Conservation (phyloP, 2,888 invertebrate genomes). For the Hypolimnas misippus region DNA sequence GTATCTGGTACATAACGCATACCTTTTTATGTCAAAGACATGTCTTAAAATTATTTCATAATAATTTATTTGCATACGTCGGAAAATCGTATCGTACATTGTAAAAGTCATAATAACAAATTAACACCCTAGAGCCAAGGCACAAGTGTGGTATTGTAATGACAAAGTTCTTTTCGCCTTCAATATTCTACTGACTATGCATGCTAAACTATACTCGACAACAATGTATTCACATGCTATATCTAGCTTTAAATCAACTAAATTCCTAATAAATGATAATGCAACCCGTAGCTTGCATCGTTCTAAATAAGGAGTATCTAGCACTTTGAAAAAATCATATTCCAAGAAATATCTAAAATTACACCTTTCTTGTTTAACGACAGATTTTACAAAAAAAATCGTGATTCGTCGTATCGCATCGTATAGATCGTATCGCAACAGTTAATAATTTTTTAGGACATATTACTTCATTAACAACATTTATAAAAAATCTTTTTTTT, state of each 20-base stretch:
- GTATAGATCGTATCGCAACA: conserved; percentile 1
- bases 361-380: background rate
- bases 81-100: conserved; percentile 38
- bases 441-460: background rate
- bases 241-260: conserved; percentile 19
- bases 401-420: conserved; percentile 1
- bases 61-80: conserved; percentile 28
- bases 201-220: conserved; percentile 31
- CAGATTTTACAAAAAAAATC: background rate
- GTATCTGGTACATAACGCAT: conserved; percentile 28
- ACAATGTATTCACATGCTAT: conserved; percentile 18
- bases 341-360: background rate
- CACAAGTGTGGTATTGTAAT: conserved; percentile 72
- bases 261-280: conserved; percentile 17
- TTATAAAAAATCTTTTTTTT: background rate
- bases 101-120: conserved; percentile 62
- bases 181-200: conserved; percentile 50
- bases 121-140: conserved; percentile 72
- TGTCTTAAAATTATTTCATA: conserved; percentile 35
- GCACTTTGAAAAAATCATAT: conserved; percentile 23
- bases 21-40: conserved; percentile 27
- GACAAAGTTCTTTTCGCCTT: conserved; percentile 55
- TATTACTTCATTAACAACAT: background rate
- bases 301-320: conserved; percentile 19
- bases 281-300: background rate